Evolutionary conservation across 2,113 vertebrate genomes (phyloP).

Genomic region (Hiodon alosoides): DNA sequence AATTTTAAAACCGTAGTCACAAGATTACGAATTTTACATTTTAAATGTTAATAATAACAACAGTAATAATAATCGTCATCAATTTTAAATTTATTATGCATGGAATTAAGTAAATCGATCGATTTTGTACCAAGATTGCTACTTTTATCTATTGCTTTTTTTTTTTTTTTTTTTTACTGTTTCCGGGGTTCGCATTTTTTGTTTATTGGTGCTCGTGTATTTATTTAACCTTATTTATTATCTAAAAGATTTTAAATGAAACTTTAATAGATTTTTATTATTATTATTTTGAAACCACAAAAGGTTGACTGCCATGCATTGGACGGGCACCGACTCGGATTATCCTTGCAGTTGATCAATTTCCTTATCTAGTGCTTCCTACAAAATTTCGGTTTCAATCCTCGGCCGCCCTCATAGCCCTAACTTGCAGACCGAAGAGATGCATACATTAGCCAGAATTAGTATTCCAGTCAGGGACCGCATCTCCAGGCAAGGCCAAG

Average conservation of each 20-base stretch:
- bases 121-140: neutral
- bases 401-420: slow-evolving; percentile 45
- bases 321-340: slow-evolving; percentile 6
- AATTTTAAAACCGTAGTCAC: no score
- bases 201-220: no score
- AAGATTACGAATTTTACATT: no score
- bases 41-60: slow-evolving; percentile 2
- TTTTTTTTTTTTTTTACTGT: neutral
- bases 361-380: neutral
- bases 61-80: neutral
- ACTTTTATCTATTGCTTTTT: neutral
- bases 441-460: slow-evolving; percentile 71
- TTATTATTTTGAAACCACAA: slow-evolving; percentile 4
- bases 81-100: neutral
- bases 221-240: no score
- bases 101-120: neutral
- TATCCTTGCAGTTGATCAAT: slow-evolving; percentile 19
- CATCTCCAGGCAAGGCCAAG: slow-evolving; percentile 67
- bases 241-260: neutral
- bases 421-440: slow-evolving; percentile 67
- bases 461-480: slow-evolving; percentile 72
- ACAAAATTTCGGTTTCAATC: slow-evolving; percentile 24
- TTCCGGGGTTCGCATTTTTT: neutral
- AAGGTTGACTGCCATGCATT: slow-evolving; percentile 11
- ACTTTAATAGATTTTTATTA: neutral